Evolutionary conservation across 2,113 vertebrate species (phyloP), one percentile per base, ranked within the genome.

Genomic region (Notarius quadriscutis): DNA sequence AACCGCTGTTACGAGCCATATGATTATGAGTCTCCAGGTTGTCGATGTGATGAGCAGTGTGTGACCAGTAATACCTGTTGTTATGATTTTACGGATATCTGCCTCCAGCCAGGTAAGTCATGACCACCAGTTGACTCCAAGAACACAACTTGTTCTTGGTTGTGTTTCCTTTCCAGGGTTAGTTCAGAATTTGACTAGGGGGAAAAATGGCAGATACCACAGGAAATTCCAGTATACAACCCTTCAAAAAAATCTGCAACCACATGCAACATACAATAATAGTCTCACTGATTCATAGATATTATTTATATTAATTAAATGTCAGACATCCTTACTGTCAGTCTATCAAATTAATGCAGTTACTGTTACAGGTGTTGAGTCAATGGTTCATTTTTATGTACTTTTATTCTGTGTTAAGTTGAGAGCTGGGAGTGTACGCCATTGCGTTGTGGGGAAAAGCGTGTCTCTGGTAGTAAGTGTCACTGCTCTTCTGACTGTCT

Each of bases 401-500:
- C 41, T 41, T 41, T 41, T 41, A 41, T 41, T 41, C 41, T 80
- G 25, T 30, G 18, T 87, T 30, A 14, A 89, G 95, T 88, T 6
- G 22, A 95, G 90, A 92, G 65, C 88, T 96, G 95, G 95, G 92
- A 92, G 51, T 96, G 95, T 83, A 92, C 92, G 0, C 58, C 2
- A 15, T 69, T 93, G 5, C 94, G 95, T 5, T 96, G 95, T 57
- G 94, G 95, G 5, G 95, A 96, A 84, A 91, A 67, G 18, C 88
- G 95, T 55, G 51, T 94, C 5, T 7, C 9, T 0, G 65, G 88
- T 78, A 95, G 93, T 84, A 90, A 11, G 1, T 96, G 95, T 8
- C 94, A 95, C 87, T 96, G 95, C 30, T 93, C 93, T 0, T 89
- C 92, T 0, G 94, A 95, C 93, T 96, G 95, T 25, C 20, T 92